phyloP scores from a whole-genome alignment of 2,113 vertebrate genomes.

The Vimba vimba region DNA sequence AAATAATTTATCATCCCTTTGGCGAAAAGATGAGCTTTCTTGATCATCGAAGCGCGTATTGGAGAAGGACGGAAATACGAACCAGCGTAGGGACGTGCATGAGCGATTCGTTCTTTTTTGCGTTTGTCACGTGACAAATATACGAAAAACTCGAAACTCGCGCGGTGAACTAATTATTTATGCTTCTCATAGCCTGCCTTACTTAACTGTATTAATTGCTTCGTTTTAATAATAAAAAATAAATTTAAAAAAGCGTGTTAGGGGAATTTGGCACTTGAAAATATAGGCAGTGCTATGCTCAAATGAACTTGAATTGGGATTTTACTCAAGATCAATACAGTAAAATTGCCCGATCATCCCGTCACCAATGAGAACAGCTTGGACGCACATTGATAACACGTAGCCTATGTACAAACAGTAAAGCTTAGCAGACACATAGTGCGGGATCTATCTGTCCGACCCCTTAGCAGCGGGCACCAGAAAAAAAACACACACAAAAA shows the following conservation, averaged over 20 bases:
- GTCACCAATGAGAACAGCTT: conserved; percentile 39
- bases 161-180: neutral
- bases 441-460: conserved; percentile 50
- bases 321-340: neutral
- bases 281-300: neutral
- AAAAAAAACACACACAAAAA: neutral
- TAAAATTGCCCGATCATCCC: neutral
- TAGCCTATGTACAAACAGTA: conserved; percentile 5
- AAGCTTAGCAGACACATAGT: conserved; percentile 27
- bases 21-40: conserved; percentile 45
- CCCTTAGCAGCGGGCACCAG: conserved; percentile 21
- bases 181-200: neutral
- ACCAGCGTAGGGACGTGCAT: neutral
- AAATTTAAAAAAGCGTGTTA: too few relatives aligned
- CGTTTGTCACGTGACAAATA: neutral
- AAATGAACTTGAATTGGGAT: neutral
- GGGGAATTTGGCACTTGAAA: neutral
- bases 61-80: neutral
- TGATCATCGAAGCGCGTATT: conserved; percentile 5
- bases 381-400: conserved; percentile 43
- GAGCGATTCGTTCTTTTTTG: neutral
- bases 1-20: conserved; percentile 66
- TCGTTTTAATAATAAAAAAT: neutral
- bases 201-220: neutral
- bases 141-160: neutral